Percentiles rank a stretch among this genome's conserved stretches.
These are phyloP conservation scores for Antigone vipio DNA, from an alignment of 2,113 vertebrate species.

Conservation along the genomic window DNA sequence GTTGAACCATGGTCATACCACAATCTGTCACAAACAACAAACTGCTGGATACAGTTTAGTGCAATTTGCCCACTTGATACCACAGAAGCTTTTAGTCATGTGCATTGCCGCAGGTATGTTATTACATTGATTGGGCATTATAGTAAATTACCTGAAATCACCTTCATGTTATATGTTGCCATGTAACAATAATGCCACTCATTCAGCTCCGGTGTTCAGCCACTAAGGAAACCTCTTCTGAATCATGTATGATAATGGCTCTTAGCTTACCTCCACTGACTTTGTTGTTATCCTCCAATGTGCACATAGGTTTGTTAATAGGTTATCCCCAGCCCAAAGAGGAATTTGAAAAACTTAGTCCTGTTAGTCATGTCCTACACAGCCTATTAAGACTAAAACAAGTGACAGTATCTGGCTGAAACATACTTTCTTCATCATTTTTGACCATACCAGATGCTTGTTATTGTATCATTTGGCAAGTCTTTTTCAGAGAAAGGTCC, in stretches of 20 bases:
- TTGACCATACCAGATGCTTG: neutral
- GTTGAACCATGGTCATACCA: neutral
- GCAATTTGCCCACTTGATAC: conserved; percentile 14
- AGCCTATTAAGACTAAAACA: neutral
- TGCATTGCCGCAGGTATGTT: neutral
- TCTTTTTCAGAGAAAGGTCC: neutral
- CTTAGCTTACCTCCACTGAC: neutral
- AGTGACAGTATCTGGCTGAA: neutral
- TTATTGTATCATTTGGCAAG: neutral
- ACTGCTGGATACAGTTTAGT: neutral
- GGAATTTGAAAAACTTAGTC: neutral
- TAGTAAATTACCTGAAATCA: neutral
- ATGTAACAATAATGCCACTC: neutral
- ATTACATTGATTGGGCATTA: conserved; percentile 26
- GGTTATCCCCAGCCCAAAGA: neutral
- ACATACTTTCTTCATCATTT: neutral
- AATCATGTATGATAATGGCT: neutral
- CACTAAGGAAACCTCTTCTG: neutral
- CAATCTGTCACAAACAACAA: conserved; percentile 20
- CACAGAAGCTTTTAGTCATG: neutral
- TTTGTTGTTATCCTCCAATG: neutral
- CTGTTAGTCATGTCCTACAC: neutral
- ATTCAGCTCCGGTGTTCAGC: neutral
- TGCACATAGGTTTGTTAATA: neutral
- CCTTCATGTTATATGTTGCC: neutral